Conservation (phyloP, 2,888 invertebrate species). For the Drepanosiphum platanoidis region DNA sequence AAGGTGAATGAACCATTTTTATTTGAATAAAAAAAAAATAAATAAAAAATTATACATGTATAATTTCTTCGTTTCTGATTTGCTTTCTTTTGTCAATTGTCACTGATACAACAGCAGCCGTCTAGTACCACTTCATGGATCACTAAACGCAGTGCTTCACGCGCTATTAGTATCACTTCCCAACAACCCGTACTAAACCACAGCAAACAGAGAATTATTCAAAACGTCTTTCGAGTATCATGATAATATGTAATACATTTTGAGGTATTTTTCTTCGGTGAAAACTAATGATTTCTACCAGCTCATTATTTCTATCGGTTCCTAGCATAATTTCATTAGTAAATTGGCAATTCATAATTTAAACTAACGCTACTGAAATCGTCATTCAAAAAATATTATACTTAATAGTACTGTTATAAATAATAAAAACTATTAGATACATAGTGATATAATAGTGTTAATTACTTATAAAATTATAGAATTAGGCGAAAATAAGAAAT, state of each 20-base stretch:
- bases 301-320: background rate
- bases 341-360: background rate
- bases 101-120: background rate
- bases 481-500: background rate
- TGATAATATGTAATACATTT: background rate
- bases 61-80: slow-evolving; percentile 44
- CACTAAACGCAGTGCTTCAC: slow-evolving; percentile 49
- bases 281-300: background rate
- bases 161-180: slow-evolving; percentile 49
- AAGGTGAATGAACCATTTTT: slow-evolving; percentile 50
- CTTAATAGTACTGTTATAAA: background rate
- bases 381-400: too few species aligned
- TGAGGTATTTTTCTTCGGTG: background rate
- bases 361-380: background rate
- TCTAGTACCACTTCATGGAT: slow-evolving; percentile 30
- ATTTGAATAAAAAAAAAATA: background rate
- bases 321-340: background rate
- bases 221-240: slow-evolving; percentile 10
- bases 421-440: background rate
- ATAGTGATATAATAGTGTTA: background rate
- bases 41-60: slow-evolving; percentile 36
- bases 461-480: background rate
- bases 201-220: slow-evolving; percentile 1
- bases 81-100: slow-evolving; percentile 51
- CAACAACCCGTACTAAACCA: background rate